Evolutionary conservation across 2,113 vertebrate species (phyloP).

Genomic region (Scortum barcoo): DNA sequence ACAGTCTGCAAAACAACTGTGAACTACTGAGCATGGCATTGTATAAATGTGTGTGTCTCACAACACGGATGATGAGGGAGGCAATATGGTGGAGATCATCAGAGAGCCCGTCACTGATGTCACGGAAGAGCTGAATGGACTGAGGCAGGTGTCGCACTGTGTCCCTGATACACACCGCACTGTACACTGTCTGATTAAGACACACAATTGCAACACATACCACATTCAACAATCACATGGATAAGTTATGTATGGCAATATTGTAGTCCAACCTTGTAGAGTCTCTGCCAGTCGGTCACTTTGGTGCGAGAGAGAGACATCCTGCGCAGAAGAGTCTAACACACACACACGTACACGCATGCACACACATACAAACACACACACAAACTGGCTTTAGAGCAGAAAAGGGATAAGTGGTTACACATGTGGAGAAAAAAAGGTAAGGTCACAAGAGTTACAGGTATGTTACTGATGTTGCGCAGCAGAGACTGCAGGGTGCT

Average conservation of each 20-base stretch:
- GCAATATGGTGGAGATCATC: conserved; percentile 91
- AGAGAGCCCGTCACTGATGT: conserved; percentile 90
- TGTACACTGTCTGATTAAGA: conserved; percentile 87
- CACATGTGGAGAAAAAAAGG: conserved; percentile 1
- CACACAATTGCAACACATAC: conserved; percentile 32
- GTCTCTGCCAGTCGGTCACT: conserved; percentile 92
- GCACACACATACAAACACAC: conserved; percentile 18
- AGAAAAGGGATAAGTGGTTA: background rate
- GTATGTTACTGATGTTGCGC: conserved; percentile 93
- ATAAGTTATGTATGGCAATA: background rate
- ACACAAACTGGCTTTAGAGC: background rate
- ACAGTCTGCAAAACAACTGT: background rate
- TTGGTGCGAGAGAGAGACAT: conserved; percentile 94
- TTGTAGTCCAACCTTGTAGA: conserved; percentile 87
- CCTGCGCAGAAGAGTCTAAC: conserved; percentile 89
- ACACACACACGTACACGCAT: conserved; percentile 35
- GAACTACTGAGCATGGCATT: background rate
- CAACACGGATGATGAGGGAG: conserved; percentile 92
- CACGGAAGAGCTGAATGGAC: conserved; percentile 90
- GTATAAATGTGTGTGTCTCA: conserved; percentile 48
- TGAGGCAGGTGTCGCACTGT: conserved; percentile 88
- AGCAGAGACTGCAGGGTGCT: conserved; percentile 89
- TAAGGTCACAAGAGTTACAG: conserved; percentile 77
- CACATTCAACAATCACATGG: background rate
- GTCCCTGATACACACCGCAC: conserved; percentile 92